Evolutionary conservation across 2,113 vertebrate genomes (phyloP), one percentile per base, ranked within the genome.

Genomic region (Cephalopholis sonnerati): DNA sequence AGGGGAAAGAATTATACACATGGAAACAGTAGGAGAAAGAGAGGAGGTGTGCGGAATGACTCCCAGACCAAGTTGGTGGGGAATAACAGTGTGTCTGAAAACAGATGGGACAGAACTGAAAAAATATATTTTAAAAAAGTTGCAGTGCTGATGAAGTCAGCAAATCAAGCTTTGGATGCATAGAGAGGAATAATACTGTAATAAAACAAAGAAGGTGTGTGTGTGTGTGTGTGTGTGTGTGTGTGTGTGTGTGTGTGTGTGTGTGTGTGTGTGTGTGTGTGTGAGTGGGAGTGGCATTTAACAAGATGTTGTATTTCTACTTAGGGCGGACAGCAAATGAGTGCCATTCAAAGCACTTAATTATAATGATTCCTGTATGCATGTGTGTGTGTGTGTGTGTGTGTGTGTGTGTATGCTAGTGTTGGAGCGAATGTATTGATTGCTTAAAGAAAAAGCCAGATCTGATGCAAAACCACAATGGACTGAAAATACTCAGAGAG

Each of bases 241-340:
- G 58, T 46, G 57, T 75, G 44, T 66, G 61, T 82, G 59, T 64
- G 29, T 77, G 63, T 27, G 63, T 69, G 61, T 53, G 32, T 64
- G 22, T 50, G 67, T 50, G 32, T 29, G 54, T 65, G 32, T 50
- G 46, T 74, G 64, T 20, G 32, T 36, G 32, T 36, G 63, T 46
- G 53, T 44, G 36, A 12, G 41, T 16, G 10, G 32, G 18, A 25
- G 39, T 54, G n/a, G 7, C 10, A 6, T 36, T 7, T 36, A 6
- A 41, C 39, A 41, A 41, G 39, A 41, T 41, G 39, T 41, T 41
- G 15, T 80, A 74, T 83, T 78, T 77, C 20, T 72, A 29, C 44
- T 46, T 82, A 48, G 25, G 11, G 6, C 5, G 9, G n/a, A 5
- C 8, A 55, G 58, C 32, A 4, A 77, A 50, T n/a, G 25, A 36